Evolutionary conservation across 1,140 invertebrate species (phyloP).

Genomic region (Apis florea): DNA sequence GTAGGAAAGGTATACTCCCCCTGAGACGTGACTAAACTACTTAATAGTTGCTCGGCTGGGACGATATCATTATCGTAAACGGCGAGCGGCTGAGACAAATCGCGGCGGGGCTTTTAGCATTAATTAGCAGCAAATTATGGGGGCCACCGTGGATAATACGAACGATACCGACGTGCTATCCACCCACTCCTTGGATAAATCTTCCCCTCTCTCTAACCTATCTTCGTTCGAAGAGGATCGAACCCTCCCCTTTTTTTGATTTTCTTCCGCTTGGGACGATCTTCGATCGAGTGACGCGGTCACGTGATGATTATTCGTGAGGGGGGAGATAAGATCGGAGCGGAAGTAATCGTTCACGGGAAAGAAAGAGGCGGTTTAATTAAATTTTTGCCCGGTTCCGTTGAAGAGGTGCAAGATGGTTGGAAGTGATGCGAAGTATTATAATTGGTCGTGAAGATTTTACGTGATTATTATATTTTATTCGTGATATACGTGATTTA

Average conservation of each 20-base stretch:
- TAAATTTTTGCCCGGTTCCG: neutral
- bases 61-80: constrained; percentile 52
- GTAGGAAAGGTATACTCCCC: neutral
- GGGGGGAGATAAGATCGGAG: neutral
- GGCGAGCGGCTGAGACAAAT: constrained; percentile 42
- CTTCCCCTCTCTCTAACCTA: neutral
- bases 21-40: constrained; percentile 47
- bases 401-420: too few relatives aligned
- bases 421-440: too few relatives aligned
- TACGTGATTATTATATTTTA: too few relatives aligned
- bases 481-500: too few relatives aligned
- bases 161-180: constrained; percentile 29
- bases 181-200: constrained; percentile 16
- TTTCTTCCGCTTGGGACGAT: neutral
- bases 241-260: too few relatives aligned
- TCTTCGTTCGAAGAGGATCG: constrained; percentile 1
- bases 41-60: constrained; percentile 20
- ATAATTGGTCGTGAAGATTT: too few relatives aligned
- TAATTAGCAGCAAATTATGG: constrained; percentile 43
- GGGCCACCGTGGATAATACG: constrained; percentile 2
- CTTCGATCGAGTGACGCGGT: neutral
- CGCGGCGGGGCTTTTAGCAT: constrained; percentile 39
- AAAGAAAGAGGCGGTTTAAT: neutral
- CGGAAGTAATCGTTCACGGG: neutral
- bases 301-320: constrained; percentile 4